Conservation (phyloP, 2,113 vertebrate genomes). For the Rhagologus leucostigma region DNA sequence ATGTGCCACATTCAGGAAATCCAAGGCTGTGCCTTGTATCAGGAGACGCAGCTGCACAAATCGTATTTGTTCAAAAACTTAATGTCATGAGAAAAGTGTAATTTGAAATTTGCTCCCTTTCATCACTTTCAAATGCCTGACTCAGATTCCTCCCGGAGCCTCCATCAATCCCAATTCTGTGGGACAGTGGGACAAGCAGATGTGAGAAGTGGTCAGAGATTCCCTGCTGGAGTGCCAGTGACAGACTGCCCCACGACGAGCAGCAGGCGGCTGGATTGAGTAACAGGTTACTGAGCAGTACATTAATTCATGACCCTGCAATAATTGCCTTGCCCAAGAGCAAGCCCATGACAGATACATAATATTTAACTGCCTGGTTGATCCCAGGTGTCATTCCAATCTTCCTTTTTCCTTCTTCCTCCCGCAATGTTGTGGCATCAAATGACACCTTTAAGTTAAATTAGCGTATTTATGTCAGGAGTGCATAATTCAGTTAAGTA, state of each 20-base stretch:
- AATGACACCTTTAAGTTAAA: neutral
- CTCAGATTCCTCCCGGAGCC: neutral
- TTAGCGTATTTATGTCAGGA: neutral
- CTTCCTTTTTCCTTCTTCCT: neutral
- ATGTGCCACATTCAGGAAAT: neutral
- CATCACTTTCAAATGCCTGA: neutral
- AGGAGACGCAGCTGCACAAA: neutral
- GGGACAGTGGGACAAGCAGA: neutral
- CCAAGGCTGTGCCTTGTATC: neutral
- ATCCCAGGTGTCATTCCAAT: neutral
- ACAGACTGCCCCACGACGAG: neutral
- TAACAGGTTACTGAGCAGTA: neutral
- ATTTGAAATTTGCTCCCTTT: neutral
- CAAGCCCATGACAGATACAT: neutral
- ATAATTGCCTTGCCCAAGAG: neutral
- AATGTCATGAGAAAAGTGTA: neutral
- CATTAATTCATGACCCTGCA: neutral
- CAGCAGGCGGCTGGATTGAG: neutral
- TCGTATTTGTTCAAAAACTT: neutral
- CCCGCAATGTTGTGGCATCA: neutral
- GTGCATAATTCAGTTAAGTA: neutral
- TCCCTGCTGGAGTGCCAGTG: neutral
- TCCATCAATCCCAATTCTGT: neutral
- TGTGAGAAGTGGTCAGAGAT: neutral
- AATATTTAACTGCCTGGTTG: neutral